These are phyloP conservation scores for Panurus biarmicus DNA, from an alignment of 2,113 vertebrate genomes.

Conservation along the genomic window DNA sequence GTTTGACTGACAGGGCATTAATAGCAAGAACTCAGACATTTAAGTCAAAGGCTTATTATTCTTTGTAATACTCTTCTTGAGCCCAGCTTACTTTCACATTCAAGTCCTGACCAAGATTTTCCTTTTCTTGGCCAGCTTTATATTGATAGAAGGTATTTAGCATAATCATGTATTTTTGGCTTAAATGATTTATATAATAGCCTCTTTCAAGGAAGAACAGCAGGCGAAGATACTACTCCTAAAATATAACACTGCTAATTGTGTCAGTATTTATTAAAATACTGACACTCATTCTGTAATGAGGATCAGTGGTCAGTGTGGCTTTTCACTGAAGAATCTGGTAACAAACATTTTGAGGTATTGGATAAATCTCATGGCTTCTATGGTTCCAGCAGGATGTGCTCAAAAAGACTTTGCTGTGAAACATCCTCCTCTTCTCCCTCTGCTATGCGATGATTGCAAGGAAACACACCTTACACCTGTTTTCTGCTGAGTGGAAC, in stretches of 20 bases:
- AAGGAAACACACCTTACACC: not conserved
- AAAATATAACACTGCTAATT: not conserved
- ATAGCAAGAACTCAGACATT: not conserved
- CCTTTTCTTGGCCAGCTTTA: not conserved
- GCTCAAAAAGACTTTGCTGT: not conserved
- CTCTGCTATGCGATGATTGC: accelerated
- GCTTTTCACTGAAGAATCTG: not conserved
- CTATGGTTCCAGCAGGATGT: not conserved
- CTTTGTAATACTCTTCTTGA: not conserved
- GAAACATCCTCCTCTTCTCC: not conserved
- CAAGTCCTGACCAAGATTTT: not conserved
- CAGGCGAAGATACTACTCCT: not conserved
- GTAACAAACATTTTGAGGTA: not conserved
- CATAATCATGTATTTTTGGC: not conserved
- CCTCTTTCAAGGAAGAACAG: not conserved
- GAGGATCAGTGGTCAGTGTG: not conserved
- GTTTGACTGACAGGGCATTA: constrained; percentile 5
- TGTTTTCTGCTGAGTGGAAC: not conserved
- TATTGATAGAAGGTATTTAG: not conserved
- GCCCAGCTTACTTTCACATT: not conserved
- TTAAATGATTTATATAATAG: not conserved
- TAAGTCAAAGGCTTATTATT: not conserved
- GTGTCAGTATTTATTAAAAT: not conserved
- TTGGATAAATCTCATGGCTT: not conserved
- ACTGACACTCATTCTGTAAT: not conserved